Percentiles rank a stretch among this genome's conserved stretches.
Evolutionary conservation across 1,140 invertebrate genomes (phyloP).

Genomic region (Brachystomella parvula): DNA sequence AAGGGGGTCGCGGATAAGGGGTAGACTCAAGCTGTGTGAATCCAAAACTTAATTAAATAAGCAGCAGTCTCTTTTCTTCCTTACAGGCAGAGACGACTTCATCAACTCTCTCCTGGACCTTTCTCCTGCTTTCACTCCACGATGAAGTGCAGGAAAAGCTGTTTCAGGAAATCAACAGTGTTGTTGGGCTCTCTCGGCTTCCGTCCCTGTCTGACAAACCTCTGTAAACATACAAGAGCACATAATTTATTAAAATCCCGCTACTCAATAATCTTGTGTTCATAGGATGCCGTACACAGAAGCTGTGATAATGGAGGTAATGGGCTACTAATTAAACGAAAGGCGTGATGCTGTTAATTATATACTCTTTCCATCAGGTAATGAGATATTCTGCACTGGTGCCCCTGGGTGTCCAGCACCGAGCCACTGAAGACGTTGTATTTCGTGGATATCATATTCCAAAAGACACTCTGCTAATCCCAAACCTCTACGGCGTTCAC

Average conservation of each 20-base stretch:
- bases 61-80: no score
- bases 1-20: no score
- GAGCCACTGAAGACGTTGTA: slow-evolving; percentile 27
- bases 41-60: no score
- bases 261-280: no score
- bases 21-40: no score
- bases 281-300: slow-evolving; percentile 11
- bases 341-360: no score
- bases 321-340: no score
- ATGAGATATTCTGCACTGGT: slow-evolving; percentile 20
- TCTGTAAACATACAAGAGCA: no score
- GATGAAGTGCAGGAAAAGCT: slow-evolving; percentile 42
- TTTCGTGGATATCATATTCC: slow-evolving; percentile 42
- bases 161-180: slow-evolving; percentile 41
- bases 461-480: slow-evolving; percentile 41
- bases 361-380: slow-evolving; percentile 26
- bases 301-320: no score
- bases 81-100: slow-evolving; percentile 14
- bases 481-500: slow-evolving; percentile 25
- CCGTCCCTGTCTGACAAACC: slow-evolving; percentile 13
- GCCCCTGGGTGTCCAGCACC: slow-evolving; percentile 23
- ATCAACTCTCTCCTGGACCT: not conserved
- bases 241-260: no score
- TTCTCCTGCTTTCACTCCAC: not conserved
- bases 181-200: slow-evolving; percentile 37